Conservation (phyloP, 2,113 vertebrate species). For the Oreochromis tanganicae region DNA sequence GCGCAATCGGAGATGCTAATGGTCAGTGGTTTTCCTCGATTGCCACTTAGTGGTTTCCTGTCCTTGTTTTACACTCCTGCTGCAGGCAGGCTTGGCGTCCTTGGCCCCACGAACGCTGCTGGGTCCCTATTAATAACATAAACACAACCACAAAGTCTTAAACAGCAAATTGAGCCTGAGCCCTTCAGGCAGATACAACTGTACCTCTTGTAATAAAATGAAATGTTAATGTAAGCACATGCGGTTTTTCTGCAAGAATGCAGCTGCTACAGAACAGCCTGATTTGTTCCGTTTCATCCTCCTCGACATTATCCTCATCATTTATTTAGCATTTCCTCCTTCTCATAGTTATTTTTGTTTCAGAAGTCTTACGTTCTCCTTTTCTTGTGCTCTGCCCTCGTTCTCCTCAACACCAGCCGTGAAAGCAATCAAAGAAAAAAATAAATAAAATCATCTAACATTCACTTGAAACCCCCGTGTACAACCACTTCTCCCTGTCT, state of each 20-base stretch:
- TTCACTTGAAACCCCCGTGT: not conserved
- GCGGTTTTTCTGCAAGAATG: not conserved
- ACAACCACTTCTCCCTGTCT: not conserved
- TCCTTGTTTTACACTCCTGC: constrained; percentile 22
- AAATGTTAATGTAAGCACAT: constrained; percentile 14
- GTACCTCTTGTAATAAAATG: not conserved
- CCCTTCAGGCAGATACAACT: not conserved
- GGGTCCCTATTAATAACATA: constrained; percentile 9
- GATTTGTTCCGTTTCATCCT: constrained; percentile 25
- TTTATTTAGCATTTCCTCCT: not conserved
- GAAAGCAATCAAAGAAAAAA: not conserved
- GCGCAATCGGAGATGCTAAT: not conserved
- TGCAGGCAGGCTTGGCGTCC: not conserved
- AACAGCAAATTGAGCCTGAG: not conserved
- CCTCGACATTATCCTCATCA: not conserved
- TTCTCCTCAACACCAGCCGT: not conserved
- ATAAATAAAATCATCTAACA: not conserved
- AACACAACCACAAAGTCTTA: not conserved
- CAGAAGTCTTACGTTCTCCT: not conserved
- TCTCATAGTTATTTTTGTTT: not conserved
- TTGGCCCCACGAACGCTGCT: not conserved
- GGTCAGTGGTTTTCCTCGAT: constrained; percentile 21
- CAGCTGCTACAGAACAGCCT: not conserved
- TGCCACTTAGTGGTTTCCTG: constrained; percentile 12
- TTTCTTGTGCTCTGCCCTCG: not conserved